Conservation (phyloP, 1,140 invertebrate genomes). For the Conus betulinus region DNA sequence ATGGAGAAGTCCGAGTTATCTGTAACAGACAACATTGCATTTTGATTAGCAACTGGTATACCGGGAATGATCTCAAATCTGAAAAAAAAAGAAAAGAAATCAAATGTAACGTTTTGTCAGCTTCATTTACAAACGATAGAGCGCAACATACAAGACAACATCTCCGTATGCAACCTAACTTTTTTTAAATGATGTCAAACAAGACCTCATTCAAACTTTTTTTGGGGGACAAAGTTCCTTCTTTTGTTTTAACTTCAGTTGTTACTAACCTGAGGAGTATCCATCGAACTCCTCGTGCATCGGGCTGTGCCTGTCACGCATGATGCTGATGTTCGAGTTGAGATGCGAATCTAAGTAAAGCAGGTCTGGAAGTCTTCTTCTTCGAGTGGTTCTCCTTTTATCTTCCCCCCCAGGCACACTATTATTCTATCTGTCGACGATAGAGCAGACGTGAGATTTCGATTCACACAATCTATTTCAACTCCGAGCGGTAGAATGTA, state of each 20-base stretch:
- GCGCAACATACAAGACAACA: too few relatives aligned
- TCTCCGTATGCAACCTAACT: not conserved
- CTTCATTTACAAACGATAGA: too few relatives aligned
- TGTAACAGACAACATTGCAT: slow-evolving; percentile 29
- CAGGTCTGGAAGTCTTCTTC: not conserved
- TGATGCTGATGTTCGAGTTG: not conserved
- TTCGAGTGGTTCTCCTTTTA: too few relatives aligned
- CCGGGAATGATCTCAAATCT: not conserved
- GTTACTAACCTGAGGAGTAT: slow-evolving; percentile 44
- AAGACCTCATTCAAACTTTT: not conserved
- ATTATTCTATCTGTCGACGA: not conserved
- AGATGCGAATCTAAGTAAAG: not conserved
- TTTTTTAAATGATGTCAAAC: not conserved
- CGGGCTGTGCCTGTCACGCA: slow-evolving; percentile 22
- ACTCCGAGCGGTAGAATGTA: not conserved
- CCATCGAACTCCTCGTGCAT: slow-evolving; percentile 42
- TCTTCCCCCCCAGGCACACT: too few relatives aligned
- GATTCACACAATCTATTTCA: not conserved
- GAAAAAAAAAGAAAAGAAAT: not conserved
- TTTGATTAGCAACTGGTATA: too few relatives aligned
- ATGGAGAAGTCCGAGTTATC: slow-evolving; percentile 47
- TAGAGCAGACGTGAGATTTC: not conserved
- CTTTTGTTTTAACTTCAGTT: not conserved
- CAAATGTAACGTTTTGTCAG: too few relatives aligned
- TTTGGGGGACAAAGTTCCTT: not conserved